These are phyloP conservation scores for Ceratotherium simum DNA, from an alignment of 2,113 vertebrate genomes.

Conservation along the genomic window DNA sequence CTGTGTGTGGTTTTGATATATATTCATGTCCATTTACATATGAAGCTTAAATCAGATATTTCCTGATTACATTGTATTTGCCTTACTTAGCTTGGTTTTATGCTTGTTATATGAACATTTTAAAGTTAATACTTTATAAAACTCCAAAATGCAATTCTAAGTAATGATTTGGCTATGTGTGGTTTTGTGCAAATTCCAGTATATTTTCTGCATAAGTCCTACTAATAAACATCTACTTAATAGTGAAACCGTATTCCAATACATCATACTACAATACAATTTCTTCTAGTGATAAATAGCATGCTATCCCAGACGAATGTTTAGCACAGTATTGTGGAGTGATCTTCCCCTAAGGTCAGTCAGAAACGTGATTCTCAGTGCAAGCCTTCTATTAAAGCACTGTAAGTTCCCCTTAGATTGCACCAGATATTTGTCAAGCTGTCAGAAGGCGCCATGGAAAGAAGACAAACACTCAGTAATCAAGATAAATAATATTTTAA, in stretches of 20 bases:
- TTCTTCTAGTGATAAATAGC: neutral
- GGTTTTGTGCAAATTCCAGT: neutral
- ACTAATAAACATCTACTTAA: neutral
- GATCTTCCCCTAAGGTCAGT: neutral
- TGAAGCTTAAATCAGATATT: constrained; percentile 27
- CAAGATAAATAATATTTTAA: neutral
- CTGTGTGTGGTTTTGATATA: neutral
- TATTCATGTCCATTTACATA: neutral
- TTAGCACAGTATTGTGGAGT: neutral
- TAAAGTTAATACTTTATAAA: constrained; percentile 51
- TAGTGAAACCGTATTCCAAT: neutral
- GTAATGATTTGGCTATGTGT: neutral
- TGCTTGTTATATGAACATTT: constrained; percentile 22
- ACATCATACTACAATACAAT: neutral
- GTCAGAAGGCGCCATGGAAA: neutral
- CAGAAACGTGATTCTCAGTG: neutral
- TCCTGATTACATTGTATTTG: constrained; percentile 35
- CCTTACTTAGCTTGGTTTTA: constrained; percentile 37
- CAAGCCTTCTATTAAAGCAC: neutral
- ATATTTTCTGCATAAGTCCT: constrained; percentile 2
- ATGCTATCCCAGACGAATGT: neutral
- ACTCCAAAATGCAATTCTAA: neutral
- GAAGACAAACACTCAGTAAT: neutral
- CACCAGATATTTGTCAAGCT: neutral
- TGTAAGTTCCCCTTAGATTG: neutral